Percentiles rank a stretch among this genome's conserved stretches.
Evolutionary conservation across 2,797 vertebrate genomes (phyloP).

Genomic region (Periparus ater): DNA sequence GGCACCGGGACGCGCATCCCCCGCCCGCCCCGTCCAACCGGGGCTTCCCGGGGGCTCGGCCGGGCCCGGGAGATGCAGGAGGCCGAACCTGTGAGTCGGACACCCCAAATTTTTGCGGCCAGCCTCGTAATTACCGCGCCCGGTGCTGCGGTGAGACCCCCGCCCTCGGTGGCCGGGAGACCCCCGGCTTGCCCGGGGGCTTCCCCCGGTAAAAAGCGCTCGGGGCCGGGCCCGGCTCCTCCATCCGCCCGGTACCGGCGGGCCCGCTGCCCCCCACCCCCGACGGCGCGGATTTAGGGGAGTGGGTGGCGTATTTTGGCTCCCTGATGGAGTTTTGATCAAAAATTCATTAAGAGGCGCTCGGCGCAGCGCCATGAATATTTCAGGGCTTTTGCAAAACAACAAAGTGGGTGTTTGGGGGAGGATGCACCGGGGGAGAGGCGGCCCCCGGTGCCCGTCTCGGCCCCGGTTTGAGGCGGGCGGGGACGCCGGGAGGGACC

Average conservation of each 20-base stretch:
- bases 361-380: conserved; percentile 23
- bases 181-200: not conserved
- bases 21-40: not conserved
- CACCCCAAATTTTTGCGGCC: not conserved
- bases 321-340: conserved; percentile 33
- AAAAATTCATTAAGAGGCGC: conserved; percentile 46
- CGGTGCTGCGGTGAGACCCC: not conserved
- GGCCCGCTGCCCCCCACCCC: too few species aligned
- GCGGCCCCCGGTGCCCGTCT: not conserved
- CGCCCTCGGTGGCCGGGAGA: not conserved
- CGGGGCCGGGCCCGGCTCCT: too few species aligned
- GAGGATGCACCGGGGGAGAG: not conserved
- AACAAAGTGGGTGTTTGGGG: not conserved
- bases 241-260: not conserved
- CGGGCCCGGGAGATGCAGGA: not conserved
- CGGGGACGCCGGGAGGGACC: not conserved
- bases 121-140: not conserved
- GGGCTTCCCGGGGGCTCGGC: not conserved
- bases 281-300: not conserved
- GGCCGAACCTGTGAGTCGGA: not conserved
- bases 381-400: conserved; percentile 40
- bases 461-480: not conserved
- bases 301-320: not conserved
- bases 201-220: too few species aligned
- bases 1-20: not conserved